Evolutionary conservation across 2,888 invertebrate genomes (phyloP), one percentile per base, ranked within the genome.

Genomic region (Sthenelais limicola): DNA sequence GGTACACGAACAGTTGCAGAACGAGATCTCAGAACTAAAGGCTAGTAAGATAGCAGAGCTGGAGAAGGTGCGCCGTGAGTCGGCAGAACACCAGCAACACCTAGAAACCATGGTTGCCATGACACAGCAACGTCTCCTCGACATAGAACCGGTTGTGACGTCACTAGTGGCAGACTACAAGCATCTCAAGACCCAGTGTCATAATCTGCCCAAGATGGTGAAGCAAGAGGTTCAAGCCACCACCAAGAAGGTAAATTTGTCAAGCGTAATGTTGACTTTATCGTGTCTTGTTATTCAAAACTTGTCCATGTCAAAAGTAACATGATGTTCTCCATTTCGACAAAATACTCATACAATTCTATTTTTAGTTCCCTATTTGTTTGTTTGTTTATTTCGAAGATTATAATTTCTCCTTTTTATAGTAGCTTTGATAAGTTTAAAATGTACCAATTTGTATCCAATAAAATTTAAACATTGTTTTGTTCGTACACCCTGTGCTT

Each of bases 151-250:
- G 5, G 72, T 76, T 26, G 76, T 82, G 52, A 74, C 77, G 7
- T 73, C 78, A 49, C 76, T 84, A 52, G 77, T 79, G 32, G 74
- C 77, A 28, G 76, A 81, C 0, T 81, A 81, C 58, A 69, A 77
- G 38, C 73, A 76, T 3, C 78, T 84, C 49, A 77, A 79, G 73
- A 76, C 79, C 21, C 77, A 82, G 68, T 80, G 80, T 0, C 77
- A 76, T 15, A 72, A 78, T 35, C 80, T 82, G 62, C 84, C 83
- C 0, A 74, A 74, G 21, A 68, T 81, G 2, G 75, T 83, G 5
- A 71, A 79, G 38, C 70, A 73, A 30, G 75, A 80, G 1, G 78
- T 83, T 24, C 68, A 74, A 24, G 18, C 12, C 52, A 47, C 71
- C 30, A 56, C 71, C 28, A 71, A 38, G 35, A 28, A 56, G 71